Conservation (phyloP, 2,113 vertebrate species). For the Hippocampus zosterae region DNA sequence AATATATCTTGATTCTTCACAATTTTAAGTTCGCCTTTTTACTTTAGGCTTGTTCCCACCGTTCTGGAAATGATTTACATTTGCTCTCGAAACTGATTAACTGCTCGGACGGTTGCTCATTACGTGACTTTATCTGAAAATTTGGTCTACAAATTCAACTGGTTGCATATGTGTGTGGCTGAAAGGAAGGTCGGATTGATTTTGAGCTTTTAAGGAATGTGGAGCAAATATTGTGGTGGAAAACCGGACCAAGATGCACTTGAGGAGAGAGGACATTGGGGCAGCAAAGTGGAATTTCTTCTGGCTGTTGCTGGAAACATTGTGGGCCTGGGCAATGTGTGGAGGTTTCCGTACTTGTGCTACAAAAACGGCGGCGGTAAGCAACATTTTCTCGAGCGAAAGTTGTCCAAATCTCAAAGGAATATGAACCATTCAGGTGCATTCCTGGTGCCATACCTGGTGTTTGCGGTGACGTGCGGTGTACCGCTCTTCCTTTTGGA, state of each 20-base stretch:
- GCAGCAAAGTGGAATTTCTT: conserved; percentile 65
- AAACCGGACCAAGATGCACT: conserved; percentile 5
- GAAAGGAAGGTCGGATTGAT: background rate
- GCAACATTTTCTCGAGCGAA: too few species aligned
- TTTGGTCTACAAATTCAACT: too few species aligned
- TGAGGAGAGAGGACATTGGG: conserved; percentile 69
- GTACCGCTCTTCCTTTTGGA: conserved; percentile 72
- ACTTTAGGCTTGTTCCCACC: too few species aligned
- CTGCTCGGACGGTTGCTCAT: too few species aligned
- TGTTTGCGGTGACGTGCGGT: conserved; percentile 67
- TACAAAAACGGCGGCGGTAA: conserved; percentile 77
- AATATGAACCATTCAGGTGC: too few species aligned
- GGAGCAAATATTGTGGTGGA: conserved; percentile 27
- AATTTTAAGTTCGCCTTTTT: too few species aligned
- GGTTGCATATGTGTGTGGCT: too few species aligned
- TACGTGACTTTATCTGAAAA: too few species aligned
- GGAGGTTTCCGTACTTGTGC: conserved; percentile 75
- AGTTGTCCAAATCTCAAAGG: too few species aligned
- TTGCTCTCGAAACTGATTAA: too few species aligned
- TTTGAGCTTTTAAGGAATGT: conserved; percentile 2
- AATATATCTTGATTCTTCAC: too few species aligned
- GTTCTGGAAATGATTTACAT: too few species aligned
- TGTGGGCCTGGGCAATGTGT: conserved; percentile 74
- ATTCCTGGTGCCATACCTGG: conserved; percentile 72
- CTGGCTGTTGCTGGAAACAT: conserved; percentile 69